Base-by-base conservation (phyloP, 2,888 invertebrate genomes). In the Eucriotettix oculatus region DNA sequence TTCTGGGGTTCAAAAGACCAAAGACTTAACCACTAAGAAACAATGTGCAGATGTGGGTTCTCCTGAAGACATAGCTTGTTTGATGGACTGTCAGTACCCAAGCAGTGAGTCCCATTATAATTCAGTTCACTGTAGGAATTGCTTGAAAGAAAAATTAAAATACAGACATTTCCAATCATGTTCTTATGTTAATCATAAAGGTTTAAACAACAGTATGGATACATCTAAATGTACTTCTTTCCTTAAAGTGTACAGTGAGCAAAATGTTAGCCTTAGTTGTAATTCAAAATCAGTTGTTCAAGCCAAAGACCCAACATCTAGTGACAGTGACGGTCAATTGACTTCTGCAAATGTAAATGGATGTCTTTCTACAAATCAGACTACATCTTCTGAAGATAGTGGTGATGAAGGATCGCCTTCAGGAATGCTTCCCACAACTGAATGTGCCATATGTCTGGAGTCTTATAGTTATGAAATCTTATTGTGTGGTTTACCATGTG, bases 401-500 rank as follows among this genome's bases (percentile, higher is more conserved):
- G 60, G 64, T 43, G 63, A 64, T 59, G 64, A 62, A 52, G 40
- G 57, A 11, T 59, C 66, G 59, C 68, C 64, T 17, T 59, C 61
- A 10, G 73, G 72, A 5, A 73, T 72, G 67, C 64, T 74, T 29
- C 68, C 69, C 16, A 68, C 69, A 41, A 67, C 67, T 42, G 75
- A 76, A 60, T 78, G 78, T 69, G 75, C 76, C 56, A 76, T 79
- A 54, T 79, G 79, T 67, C 67, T 79, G 63, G 78, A 78, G 44
- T 66, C 68, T 40, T 78, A 76, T 65, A 63, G 64, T 29, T 64
- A 65, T 44, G 70, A 70, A 10, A 70, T 70, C 9, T 59, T 70
- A 16, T 66, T 79, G 43, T 75, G 76, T 66, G 77, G 76, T 2
- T 69, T 79, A 60, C 78, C 78, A 1, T 79, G 78, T 67, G 73